Percentiles rank a stretch among this genome's conserved stretches.
These are phyloP conservation scores for Cryptophagus acutangulus DNA, from an alignment of 2,888 invertebrate species.

Conservation along the genomic window DNA sequence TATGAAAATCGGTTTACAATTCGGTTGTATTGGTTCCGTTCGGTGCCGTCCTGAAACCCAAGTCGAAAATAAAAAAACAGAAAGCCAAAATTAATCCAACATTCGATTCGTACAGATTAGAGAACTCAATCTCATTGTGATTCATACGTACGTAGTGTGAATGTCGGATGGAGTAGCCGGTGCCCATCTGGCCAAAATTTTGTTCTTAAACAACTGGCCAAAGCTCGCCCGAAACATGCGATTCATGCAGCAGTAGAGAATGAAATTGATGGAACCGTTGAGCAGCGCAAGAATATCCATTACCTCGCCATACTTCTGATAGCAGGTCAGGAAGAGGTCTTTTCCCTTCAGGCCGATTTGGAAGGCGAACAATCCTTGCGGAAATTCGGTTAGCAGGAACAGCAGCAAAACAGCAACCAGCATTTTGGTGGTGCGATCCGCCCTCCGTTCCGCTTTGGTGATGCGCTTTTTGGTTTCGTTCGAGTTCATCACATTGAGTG, in stretches of 20 bases:
- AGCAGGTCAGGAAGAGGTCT: conserved; percentile 75
- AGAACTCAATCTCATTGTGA: too few relatives aligned
- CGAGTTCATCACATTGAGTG: conserved; percentile 35
- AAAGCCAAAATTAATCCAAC: too few relatives aligned
- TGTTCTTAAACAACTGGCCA: conserved; percentile 64
- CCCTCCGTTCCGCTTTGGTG: conserved; percentile 64
- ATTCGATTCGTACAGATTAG: too few relatives aligned
- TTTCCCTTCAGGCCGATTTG: conserved; percentile 60
- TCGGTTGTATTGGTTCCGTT: too few relatives aligned
- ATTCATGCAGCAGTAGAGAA: conserved; percentile 91
- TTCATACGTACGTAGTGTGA: conserved; percentile 60
- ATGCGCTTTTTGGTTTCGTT: conserved; percentile 19
- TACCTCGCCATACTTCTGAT: conserved; percentile 75
- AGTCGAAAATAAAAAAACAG: too few relatives aligned
- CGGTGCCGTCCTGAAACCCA: too few relatives aligned
- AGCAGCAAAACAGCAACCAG: conserved; percentile 79
- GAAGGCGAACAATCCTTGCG: conserved; percentile 59
- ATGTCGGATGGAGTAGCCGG: conserved; percentile 58
- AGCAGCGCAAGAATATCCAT: conserved; percentile 86
- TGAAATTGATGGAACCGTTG: conserved; percentile 90
- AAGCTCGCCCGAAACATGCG: conserved; percentile 84
- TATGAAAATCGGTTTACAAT: too few relatives aligned
- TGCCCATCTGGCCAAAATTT: conserved; percentile 57
- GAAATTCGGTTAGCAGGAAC: conserved; percentile 85
- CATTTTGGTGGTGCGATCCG: conserved; percentile 86